Evolutionary conservation across 2,797 vertebrate species (phyloP).

Genomic region (Lepilemur ruficaudatus): DNA sequence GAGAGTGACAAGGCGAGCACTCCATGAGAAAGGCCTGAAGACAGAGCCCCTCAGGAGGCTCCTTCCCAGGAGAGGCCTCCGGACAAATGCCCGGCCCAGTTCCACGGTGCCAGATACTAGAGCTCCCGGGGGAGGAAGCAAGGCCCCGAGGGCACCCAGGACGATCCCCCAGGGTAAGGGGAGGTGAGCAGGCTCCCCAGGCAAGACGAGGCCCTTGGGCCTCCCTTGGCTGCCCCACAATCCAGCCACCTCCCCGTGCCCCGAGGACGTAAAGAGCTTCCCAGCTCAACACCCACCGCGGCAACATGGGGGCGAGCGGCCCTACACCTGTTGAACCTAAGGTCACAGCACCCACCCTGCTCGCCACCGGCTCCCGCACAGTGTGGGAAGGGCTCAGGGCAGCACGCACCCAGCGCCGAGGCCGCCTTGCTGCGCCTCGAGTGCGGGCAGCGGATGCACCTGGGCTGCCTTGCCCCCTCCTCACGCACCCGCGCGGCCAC

Average conservation of each 20-base stretch:
- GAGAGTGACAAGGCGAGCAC: conserved; percentile 59
- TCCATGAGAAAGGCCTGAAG: conserved; percentile 73
- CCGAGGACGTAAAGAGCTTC: neutral
- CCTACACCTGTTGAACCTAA: neutral
- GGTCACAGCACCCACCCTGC: conserved; percentile 81
- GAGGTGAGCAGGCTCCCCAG: conserved; percentile 64
- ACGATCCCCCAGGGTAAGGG: conserved; percentile 72
- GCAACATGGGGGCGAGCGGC: neutral
- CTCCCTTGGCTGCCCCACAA: neutral
- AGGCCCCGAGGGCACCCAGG: conserved; percentile 63
- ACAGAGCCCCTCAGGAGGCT: conserved; percentile 70
- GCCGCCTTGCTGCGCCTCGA: neutral
- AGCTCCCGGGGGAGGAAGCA: conserved; percentile 44
- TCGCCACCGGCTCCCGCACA: conserved; percentile 81
- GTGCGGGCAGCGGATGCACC: neutral
- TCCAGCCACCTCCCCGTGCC: neutral
- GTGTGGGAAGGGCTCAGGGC: conserved; percentile 80
- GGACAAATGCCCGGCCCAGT: conserved; percentile 40
- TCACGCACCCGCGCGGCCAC: neutral
- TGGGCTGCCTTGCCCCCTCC: neutral
- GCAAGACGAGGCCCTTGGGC: conserved; percentile 11
- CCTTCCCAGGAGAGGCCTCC: conserved; percentile 71
- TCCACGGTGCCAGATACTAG: neutral
- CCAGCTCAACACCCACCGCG: neutral
- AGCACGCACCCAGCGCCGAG: conserved; percentile 59